Evolutionary conservation across 2,113 vertebrate genomes (phyloP), one percentile per base, ranked within the genome.

Genomic region (Cisticola juncidis): DNA sequence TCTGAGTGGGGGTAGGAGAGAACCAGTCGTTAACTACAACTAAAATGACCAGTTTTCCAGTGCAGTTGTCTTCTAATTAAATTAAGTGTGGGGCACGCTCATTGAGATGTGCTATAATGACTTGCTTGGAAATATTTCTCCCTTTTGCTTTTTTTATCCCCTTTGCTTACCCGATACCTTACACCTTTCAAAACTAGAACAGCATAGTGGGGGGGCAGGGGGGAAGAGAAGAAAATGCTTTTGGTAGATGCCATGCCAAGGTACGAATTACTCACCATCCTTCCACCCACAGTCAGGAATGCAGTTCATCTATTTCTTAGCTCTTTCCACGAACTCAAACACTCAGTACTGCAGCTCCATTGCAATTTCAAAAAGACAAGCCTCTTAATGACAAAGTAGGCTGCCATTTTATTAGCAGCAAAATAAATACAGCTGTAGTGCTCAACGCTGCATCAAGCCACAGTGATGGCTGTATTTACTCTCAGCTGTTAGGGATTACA

Each of bases 51-150:
- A 74, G 66, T 87, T 97, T 96, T 96, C 82, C 86, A 73, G 79
- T 12, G 81, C 73, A 88, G 93, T 95, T 96, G 83, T 77, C 93
- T 90, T 84, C 81, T 94, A 91, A 95, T 95, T 97, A 96, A 89
- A 96, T 94, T 95, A 94, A 94, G 61, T 62, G 64, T 54, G 60
- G 60, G 54, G 54, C 94, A 72, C 31, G 15, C 73, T 62, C 91
- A 93, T 50, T 89, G 83, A 87, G 91, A 91, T 82, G 65, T 19
- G 61, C 81, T 91, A 35, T 88, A 90, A 93, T 22, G 53, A 93
- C 82, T 93, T 95, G 76, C 80, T 84, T 79, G 53, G 83, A 92
- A 84, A 56, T 88, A 64, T 86, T 86, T 72, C 93, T 85, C 36
- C 36, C 18, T 65, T 94, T 77, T 45, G 22, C 28, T 58, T 88